Base-by-base conservation (phyloP, 2,888 invertebrate genomes). In the Hymenopus coronatus region DNA sequence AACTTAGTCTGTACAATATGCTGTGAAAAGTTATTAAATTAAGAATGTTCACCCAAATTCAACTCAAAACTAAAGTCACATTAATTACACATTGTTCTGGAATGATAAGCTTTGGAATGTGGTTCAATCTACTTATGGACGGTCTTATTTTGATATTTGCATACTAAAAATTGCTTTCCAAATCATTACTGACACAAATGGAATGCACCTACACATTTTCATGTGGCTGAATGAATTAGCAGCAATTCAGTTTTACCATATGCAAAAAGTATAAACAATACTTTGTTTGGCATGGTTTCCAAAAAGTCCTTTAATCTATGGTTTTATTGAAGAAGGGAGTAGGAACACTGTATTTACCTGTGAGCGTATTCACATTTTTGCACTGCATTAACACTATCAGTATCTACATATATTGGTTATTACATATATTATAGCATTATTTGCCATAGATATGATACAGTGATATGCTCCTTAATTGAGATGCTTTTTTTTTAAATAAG, bases 41-140 rank as follows among this genome's bases (percentile, higher is more conserved):
- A 88, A 70, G 81, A 70, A 84, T 40, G 81, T 33, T 27, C 85
- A 40, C 28, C 83, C 28, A 83, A 83, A 28, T 84, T 88, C 15
- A 84, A 81, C 27, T 84, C 46, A 83, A 83, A 28, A 27, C 15
- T 30, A 46, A 28, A 33, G 7, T 82, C 84, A 70, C 54, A 54
- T 84, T 84, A 84, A 84, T 84, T 70, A 82, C 82, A 30, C 40
- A n/a, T 33, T 25, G 25, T 30, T 33, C 9, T 88, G 84, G 84
- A 88, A 88, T 88, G 88, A 33, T 82, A 87, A 87, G 88, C 82
- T 81, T 85, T 33, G 84, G 84, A 88, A 88, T 40, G 88, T 70
- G 40, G 33, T 85, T 82, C 28, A 15, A 83, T 88, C 70, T 70
- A 82, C 15, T 27, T 40, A 30, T 88, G 88, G 88, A 88, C 88